Percentiles rank a stretch among this genome's conserved stretches.
These are phyloP conservation scores for Pterostichus niger DNA, from an alignment of 2,888 invertebrate species.

Conservation along the genomic window DNA sequence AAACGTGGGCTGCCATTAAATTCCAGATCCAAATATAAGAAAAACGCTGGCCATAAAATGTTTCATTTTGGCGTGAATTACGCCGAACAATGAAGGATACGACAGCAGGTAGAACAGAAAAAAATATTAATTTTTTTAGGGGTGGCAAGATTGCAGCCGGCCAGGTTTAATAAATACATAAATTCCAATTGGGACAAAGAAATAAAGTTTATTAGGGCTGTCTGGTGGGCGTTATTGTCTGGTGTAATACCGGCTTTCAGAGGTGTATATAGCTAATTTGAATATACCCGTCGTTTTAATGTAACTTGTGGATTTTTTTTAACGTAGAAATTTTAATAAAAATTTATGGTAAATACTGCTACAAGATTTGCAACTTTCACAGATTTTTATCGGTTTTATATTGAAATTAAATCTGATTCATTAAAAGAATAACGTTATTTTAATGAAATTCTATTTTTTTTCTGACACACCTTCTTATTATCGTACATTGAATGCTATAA, in stretches of 20 bases:
- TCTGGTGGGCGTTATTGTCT: conserved; percentile 49
- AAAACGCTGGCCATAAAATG: conserved; percentile 58
- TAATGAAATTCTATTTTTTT: conserved; percentile 5
- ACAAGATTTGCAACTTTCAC: conserved; percentile 36
- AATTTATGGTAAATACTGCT: conserved; percentile 31
- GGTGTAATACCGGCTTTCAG: conserved; percentile 54
- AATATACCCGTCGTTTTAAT: conserved; percentile 44
- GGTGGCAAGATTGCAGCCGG: conserved; percentile 36
- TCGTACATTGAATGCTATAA: too few species aligned
- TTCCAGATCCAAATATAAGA: conserved; percentile 58
- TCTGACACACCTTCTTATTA: too few species aligned
- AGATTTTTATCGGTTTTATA: conserved; percentile 44
- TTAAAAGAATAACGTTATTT: conserved; percentile 16
- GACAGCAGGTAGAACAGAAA: conserved; percentile 36
- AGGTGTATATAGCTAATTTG: conserved; percentile 63
- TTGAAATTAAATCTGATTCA: conserved; percentile 33
- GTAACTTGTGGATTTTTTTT: conserved; percentile 44
- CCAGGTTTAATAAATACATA: conserved; percentile 63
- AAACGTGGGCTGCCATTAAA: conserved; percentile 49
- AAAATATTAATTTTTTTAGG: conserved; percentile 53
- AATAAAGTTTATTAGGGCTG: conserved; percentile 56
- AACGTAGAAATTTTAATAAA: conserved; percentile 19
- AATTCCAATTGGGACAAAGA: conserved; percentile 61
- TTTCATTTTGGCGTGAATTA: conserved; percentile 64
- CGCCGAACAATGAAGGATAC: conserved; percentile 50